Conservation (phyloP, 1,140 invertebrate species). For the Phymastichus coffea region DNA sequence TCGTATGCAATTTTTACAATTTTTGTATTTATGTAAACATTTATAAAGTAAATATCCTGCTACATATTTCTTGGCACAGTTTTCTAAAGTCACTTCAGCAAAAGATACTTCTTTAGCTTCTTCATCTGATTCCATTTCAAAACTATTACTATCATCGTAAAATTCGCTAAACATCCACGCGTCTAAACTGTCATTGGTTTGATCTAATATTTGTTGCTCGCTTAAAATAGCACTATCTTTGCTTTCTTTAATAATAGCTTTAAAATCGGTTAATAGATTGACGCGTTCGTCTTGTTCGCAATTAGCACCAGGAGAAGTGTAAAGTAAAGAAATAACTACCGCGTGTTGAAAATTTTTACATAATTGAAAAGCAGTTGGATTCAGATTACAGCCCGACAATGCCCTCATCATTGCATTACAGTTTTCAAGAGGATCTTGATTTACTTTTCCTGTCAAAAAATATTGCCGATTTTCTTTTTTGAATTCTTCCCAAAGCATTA, state of each 20-base stretch:
- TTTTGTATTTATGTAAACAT: neutral
- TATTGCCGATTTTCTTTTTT: conserved; percentile 20
- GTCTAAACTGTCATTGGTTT: neutral
- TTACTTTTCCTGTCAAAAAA: conserved; percentile 21
- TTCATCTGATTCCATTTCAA: neutral
- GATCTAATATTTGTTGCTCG: neutral
- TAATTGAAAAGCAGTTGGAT: neutral
- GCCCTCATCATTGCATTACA: conserved; percentile 29
- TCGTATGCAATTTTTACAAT: neutral
- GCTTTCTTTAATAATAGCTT: neutral
- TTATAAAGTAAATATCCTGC: neutral
- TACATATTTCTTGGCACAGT: neutral
- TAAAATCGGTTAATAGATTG: neutral
- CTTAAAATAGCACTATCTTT: neutral
- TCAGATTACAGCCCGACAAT: conserved; percentile 23
- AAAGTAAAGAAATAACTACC: neutral
- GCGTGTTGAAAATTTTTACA: neutral
- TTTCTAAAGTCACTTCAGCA: neutral
- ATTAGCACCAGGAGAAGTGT: neutral
- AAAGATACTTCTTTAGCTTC: neutral
- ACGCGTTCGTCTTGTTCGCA: neutral
- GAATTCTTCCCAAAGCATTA: conserved; percentile 21
- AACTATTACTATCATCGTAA: neutral
- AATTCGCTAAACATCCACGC: neutral
- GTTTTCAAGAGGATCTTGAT: conserved; percentile 38